Base-by-base conservation (phyloP, 2,797 vertebrate genomes). In the Columba guinea region DNA sequence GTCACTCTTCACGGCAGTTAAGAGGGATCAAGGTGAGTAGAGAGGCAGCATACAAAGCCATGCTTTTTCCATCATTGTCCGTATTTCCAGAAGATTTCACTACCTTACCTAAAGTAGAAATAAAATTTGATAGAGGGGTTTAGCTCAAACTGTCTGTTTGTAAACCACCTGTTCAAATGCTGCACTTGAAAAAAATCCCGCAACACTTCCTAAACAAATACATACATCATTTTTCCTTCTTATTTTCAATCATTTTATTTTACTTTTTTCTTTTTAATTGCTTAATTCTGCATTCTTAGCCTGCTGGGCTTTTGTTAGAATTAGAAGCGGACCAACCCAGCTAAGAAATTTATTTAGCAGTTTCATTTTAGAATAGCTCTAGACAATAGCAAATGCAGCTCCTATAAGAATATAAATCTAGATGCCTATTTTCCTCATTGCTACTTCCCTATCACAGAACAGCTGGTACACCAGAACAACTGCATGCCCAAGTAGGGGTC, bases 1-100 rank as follows among this genome's bases (percentile, higher is more conserved):
- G 55, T 10, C 10, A 1, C 35, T 35, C 59, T n/a, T 23, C 34
- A 20, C 0, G 0, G 15, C 32, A 23, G 23, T 20, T 46, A 37
- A 37, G 17, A 55, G 22, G 17, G 23, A 56, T 11, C 1, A 1
- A 49, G 30, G 28, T 5, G 21, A 83, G 24, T 0, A 28, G 13
- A 58, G 35, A 71, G n/a, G 22, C 2, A 89, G 8, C 27, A 59
- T 15, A 14, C 12, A 63, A 60, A 70, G 13, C n/a, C 51, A 56
- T 0, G 1, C 13, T 60, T 79, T 22, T 55, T 49, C 19, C 73
- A 56, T 1, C 23, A 35, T 23, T 60, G 1, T 11, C 56, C 20
- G 11, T 62, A 52, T 37, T 84, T 60, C 30, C 67, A 69, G 12
- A 59, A 70, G n/a, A 68, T 82, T 81, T 62, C 81, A n/a, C 27